These are phyloP conservation scores for Urocyon cinereoargenteus DNA, from an alignment of 2,797 vertebrate species.

Conservation along the genomic window DNA sequence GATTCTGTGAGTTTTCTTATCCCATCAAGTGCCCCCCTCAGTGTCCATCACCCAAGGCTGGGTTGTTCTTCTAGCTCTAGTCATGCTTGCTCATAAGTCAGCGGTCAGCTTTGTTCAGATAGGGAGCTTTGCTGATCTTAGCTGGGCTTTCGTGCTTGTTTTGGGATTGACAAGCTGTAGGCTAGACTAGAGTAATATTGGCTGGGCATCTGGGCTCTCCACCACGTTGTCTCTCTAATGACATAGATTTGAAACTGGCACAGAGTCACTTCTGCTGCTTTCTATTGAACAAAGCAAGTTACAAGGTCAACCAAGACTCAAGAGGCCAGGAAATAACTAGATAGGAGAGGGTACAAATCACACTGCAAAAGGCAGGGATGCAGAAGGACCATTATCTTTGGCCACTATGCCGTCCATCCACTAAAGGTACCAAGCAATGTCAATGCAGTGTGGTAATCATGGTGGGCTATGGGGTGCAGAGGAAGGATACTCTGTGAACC, in stretches of 20 bases:
- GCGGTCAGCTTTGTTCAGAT: background rate
- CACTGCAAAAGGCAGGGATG: background rate
- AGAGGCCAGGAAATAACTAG: background rate
- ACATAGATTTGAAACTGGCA: background rate
- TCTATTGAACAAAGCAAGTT: background rate
- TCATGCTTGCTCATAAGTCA: background rate
- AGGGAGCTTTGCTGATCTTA: background rate
- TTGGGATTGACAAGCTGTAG: background rate
- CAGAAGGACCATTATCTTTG: background rate
- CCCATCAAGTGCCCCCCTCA: no score
- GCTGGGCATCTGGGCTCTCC: background rate
- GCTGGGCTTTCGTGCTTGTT: background rate
- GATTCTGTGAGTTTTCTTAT: background rate
- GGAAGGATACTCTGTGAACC: background rate
- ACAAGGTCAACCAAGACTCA: background rate
- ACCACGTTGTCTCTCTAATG: background rate
- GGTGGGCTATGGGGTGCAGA: rapidly evolving
- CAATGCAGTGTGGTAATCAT: background rate
- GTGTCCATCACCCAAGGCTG: background rate
- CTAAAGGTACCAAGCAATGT: background rate
- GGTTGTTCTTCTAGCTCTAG: background rate
- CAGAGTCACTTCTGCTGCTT: background rate
- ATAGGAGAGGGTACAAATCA: background rate
- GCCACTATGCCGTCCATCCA: background rate
- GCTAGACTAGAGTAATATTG: background rate